Percentiles rank a stretch among this genome's conserved stretches.
Evolutionary conservation across 2,888 invertebrate species (phyloP).

Genomic region (Lagria hirta): DNA sequence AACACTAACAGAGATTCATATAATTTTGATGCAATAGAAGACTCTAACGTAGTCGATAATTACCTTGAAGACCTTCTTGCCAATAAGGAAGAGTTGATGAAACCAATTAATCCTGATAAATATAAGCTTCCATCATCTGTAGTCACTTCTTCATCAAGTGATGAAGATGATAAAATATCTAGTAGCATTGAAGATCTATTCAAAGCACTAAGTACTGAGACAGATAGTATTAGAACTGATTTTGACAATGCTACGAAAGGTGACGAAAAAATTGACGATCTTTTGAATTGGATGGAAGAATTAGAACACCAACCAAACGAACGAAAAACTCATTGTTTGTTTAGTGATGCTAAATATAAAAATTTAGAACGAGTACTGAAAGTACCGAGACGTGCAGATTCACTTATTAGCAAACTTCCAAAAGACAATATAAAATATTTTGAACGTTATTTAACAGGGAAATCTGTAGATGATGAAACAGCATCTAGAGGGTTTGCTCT

Average conservation of each 20-base stretch:
- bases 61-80: conserved; percentile 52
- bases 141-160: conserved; percentile 25
- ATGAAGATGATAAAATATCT: conserved; percentile 39
- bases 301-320: conserved; percentile 48
- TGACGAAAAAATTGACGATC: conserved; percentile 51
- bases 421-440: conserved; percentile 51
- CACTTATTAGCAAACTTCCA: conserved; percentile 49
- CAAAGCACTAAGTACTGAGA: conserved; percentile 51
- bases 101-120: conserved; percentile 46
- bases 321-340: conserved; percentile 45
- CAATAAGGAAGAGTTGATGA: conserved; percentile 51
- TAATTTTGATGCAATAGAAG: conserved; percentile 53
- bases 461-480: conserved; percentile 35
- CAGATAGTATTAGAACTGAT: conserved; percentile 30
- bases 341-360: conserved; percentile 51
- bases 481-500: conserved; percentile 37
- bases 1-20: conserved; percentile 35
- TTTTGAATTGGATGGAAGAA: conserved; percentile 53
- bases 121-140: conserved; percentile 29
- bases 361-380: conserved; percentile 49
- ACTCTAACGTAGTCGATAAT: conserved; percentile 48
- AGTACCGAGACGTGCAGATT: conserved; percentile 42
- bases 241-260: conserved; percentile 32
- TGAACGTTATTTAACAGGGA: conserved; percentile 49
- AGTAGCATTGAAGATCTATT: conserved; percentile 54